A percentile compares a stretch with the other conserved stretches of the same genome.
phyloP scores from a whole-genome alignment of 2,797 vertebrate genomes.

The Picus viridis region DNA sequence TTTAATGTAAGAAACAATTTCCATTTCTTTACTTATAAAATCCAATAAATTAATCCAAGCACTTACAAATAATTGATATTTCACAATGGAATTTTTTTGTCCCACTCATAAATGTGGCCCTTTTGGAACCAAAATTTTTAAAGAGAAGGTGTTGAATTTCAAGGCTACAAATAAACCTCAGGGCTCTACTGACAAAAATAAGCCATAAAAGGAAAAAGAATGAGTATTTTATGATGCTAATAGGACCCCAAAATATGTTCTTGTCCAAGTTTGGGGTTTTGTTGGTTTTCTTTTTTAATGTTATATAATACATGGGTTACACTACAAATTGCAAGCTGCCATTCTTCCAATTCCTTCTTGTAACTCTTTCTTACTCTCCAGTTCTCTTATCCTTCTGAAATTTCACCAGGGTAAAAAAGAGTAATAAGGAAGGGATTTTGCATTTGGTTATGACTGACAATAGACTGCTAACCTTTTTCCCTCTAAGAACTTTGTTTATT shows the following conservation, averaged over 20 bases:
- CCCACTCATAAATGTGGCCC: not conserved
- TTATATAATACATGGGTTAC: constrained; percentile 17
- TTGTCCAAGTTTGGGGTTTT: constrained; percentile 55
- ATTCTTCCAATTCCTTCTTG: not conserved
- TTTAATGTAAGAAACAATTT: constrained; percentile 73
- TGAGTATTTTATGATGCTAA: constrained; percentile 44
- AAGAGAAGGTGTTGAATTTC: constrained; percentile 42
- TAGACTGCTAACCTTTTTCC: not conserved
- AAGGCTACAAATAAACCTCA: constrained; percentile 32
- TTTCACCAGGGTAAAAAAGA: not conserved
- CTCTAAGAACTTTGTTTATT: not conserved
- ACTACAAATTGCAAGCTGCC: constrained; percentile 24
- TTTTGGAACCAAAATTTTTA: constrained; percentile 41
- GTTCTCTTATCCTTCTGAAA: not conserved
- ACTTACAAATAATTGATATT: constrained; percentile 64
- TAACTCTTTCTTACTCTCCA: not conserved
- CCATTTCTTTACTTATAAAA: constrained; percentile 67
- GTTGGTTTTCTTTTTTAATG: not conserved
- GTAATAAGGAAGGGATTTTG: not conserved
- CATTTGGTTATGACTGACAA: not conserved
- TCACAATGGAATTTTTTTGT: constrained; percentile 15
- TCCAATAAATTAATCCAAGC: constrained; percentile 66
- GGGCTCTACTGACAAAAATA: constrained; percentile 43
- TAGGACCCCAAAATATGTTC: constrained; percentile 42
- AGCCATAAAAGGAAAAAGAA: constrained; percentile 55